These are phyloP conservation scores for Falco columbarius DNA, from an alignment of 2,797 vertebrate species.

Conservation along the genomic window DNA sequence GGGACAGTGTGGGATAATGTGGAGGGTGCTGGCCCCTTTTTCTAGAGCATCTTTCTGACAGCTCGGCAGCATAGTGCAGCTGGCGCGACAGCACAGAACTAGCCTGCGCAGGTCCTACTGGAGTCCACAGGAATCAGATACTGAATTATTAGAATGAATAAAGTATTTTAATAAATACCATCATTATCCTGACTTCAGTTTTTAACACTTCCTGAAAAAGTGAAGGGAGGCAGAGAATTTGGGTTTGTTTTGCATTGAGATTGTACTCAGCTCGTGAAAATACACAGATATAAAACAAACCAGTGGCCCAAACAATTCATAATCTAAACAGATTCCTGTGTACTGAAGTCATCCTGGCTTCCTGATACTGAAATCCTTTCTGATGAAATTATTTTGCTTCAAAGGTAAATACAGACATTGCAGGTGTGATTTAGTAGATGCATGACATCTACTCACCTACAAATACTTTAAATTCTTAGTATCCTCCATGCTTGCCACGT, in stretches of 20 bases:
- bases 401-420: not conserved
- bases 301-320: not conserved
- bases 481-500: not conserved
- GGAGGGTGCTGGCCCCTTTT: not conserved
- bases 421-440: not conserved
- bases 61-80: not conserved
- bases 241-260: not conserved
- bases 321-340: not conserved
- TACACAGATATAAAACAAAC: not conserved
- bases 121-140: not conserved
- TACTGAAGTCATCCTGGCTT: not conserved
- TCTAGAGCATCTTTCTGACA: not conserved
- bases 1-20: not conserved
- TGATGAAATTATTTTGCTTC: not conserved
- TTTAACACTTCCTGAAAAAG: not conserved
- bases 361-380: not conserved
- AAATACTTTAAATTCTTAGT: not conserved
- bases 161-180: not conserved
- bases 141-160: not conserved
- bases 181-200: not conserved
- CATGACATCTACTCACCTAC: not conserved
- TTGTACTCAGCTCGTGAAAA: not conserved
- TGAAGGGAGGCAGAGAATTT: not conserved
- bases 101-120: not conserved
- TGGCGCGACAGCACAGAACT: not conserved